These are phyloP conservation scores for Leptatherina wallacei DNA, from an alignment of 2,797 vertebrate genomes.

Conservation along the genomic window DNA sequence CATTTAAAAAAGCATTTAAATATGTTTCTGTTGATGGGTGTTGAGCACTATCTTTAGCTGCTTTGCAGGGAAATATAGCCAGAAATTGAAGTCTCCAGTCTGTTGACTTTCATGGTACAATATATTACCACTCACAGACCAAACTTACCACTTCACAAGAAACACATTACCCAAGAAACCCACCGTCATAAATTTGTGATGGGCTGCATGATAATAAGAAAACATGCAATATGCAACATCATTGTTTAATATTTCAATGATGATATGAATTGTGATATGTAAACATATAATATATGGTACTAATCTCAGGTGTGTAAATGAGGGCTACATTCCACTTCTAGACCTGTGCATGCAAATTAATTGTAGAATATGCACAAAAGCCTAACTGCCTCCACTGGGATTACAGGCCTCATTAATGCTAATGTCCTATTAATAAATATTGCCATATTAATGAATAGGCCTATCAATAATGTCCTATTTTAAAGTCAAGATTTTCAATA, in stretches of 20 bases:
- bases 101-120: constrained; percentile 6
- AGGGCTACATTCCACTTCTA: not conserved
- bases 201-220: not conserved
- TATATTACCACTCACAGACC: not conserved
- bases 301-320: too few relatives aligned
- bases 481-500: too few relatives aligned
- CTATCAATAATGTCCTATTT: too few relatives aligned
- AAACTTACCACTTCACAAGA: not conserved
- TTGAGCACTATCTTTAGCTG: not conserved
- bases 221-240: not conserved
- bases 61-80: not conserved
- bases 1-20: not conserved
- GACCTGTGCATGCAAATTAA: not conserved
- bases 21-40: not conserved
- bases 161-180: not conserved
- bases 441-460: too few relatives aligned
- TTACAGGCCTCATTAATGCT: too few relatives aligned
- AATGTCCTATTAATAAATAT: too few relatives aligned
- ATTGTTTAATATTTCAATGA: not conserved
- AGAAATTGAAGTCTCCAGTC: not conserved
- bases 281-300: too few relatives aligned
- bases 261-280: too few relatives aligned
- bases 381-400: too few relatives aligned
- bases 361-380: not conserved
- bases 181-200: not conserved